Base-by-base conservation (phyloP, 1,140 invertebrate genomes). In the Pectinophora gossypiella region DNA sequence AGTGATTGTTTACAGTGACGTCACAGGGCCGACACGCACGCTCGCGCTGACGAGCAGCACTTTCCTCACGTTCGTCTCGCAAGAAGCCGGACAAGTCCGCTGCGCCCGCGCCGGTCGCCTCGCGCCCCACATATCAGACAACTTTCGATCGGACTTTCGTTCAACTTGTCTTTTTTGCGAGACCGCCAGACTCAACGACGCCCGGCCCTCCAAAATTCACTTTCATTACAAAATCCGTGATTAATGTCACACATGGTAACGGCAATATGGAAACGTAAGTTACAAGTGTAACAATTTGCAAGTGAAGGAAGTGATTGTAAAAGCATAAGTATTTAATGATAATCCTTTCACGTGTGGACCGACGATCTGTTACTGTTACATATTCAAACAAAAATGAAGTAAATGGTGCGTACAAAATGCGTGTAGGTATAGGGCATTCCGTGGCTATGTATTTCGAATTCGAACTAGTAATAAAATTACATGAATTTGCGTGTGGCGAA, bases 141-240 rank as follows among this genome's bases (percentile, higher is more conserved):
- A 87, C 84, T 87, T 87, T 87, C 84, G 76, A 84, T 82, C 64
- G 60, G 66, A 82, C 79, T 80, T 85, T 85, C 75, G 71, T 77
- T 78, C 68, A 54, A 60, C 68, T 54, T 71, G 36, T 64, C 59
- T 68, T 69, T 64, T 75, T 69, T 64, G 47, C 59, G 47, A 56
- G 42, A 65, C 51, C 51, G 55, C 66, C 72, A 75, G 75, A 76
- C 72, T 54, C 62, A 23, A 54, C 51, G 70, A 56, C 64, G 66
- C 64, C 67, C 49, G 54, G 54, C 52, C 61, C 56, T 64, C 50
- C 49, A 43, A 68, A 62, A 63, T 60, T 64, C 56, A 61, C 63
- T 68, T 68, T 72, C 56, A 46, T 56, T 56, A 56, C 53, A 27
- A 53, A 52, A 51, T 42, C 45, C 27, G 44, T 60, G 40, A 54